Conservation (phyloP, 2,888 invertebrate species). For the Pseudolycoriella hygida region DNA sequence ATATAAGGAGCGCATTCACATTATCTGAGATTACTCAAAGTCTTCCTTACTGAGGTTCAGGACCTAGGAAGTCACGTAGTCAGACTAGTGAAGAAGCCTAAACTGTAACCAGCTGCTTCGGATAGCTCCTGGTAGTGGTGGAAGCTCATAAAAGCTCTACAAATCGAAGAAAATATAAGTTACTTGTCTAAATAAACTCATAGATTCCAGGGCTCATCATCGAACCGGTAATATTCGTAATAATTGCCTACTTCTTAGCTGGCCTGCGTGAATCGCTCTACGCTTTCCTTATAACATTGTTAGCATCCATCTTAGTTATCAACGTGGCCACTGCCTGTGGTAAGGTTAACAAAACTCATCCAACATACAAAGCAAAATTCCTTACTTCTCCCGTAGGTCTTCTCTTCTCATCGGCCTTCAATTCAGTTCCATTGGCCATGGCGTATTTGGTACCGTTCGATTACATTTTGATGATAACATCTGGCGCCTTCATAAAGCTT, state of each 20-base stretch:
- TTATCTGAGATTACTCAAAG: too few species aligned
- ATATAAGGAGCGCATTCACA: too few species aligned
- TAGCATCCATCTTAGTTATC: constrained; percentile 57
- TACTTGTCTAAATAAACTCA: too few species aligned
- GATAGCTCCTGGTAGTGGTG: too few species aligned
- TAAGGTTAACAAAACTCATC: constrained; percentile 24
- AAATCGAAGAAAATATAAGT: too few species aligned
- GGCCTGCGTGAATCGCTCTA: constrained; percentile 51
- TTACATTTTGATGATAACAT: constrained; percentile 71
- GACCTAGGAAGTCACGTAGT: too few species aligned
- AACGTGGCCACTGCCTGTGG: constrained; percentile 80
- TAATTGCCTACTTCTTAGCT: constrained; percentile 73
- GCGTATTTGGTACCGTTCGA: constrained; percentile 74
- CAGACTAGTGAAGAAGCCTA: too few species aligned
- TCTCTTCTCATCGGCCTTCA: constrained; percentile 71
- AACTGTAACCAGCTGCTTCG: too few species aligned
- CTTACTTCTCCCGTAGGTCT: constrained; percentile 49
- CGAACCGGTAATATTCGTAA: constrained; percentile 65
- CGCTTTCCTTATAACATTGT: constrained; percentile 50
- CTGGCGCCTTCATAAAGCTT: constrained; percentile 66
- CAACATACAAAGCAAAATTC: too few species aligned
- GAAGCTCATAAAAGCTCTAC: too few species aligned
- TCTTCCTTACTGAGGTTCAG: too few species aligned
- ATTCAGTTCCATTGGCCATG: constrained; percentile 61
- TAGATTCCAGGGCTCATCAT: constrained; percentile 72